phyloP scores from a whole-genome alignment of 2,888 invertebrate genomes.

The Empis stercorea region DNA sequence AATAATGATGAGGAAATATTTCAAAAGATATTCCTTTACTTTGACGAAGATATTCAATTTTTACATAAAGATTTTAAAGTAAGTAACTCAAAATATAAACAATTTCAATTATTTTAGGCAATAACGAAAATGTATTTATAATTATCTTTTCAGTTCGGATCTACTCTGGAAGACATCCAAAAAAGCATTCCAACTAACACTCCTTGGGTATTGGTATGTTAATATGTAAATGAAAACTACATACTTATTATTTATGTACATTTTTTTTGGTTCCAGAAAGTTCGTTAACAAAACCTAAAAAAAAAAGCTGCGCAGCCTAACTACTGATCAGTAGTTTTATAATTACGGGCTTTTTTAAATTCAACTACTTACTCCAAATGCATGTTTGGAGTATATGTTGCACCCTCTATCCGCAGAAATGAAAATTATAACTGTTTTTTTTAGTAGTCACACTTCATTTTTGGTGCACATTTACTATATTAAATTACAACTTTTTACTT shows the following conservation, averaged over 20 bases:
- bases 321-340: too few relatives aligned
- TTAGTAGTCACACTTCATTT: too few relatives aligned
- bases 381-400: too few relatives aligned
- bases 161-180: neutral
- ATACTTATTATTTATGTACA: too few relatives aligned
- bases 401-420: too few relatives aligned
- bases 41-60: neutral
- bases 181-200: constrained; percentile 1
- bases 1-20: neutral
- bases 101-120: too few relatives aligned
- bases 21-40: neutral
- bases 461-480: too few relatives aligned
- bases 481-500: too few relatives aligned
- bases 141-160: neutral
- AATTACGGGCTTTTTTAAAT: too few relatives aligned
- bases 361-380: too few relatives aligned
- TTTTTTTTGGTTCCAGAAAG: neutral
- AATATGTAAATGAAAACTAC: neutral
- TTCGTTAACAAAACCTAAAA: neutral
- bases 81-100: neutral
- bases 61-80: neutral
- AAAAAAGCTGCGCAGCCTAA: too few relatives aligned
- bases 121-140: neutral
- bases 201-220: neutral
- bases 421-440: too few relatives aligned